A percentile compares a stretch with the other conserved stretches of the same genome.
Conservation (phyloP, 2,113 vertebrate genomes). For the Speoplatyrhinus poulsoni region DNA sequence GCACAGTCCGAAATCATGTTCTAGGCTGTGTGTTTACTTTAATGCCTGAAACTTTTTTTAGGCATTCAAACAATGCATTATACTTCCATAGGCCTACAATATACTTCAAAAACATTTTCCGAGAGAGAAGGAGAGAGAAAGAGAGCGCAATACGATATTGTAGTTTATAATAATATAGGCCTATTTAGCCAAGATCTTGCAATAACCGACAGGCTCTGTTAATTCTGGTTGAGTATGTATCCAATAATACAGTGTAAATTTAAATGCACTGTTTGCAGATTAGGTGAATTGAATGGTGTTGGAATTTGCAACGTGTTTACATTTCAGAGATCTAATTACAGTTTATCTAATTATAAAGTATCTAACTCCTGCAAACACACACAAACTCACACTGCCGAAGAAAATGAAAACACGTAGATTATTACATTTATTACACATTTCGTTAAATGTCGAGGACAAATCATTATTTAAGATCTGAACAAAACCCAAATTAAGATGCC, state of each 20-base stretch:
- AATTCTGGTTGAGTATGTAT: too few species aligned
- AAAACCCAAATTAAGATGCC: constrained; percentile 7
- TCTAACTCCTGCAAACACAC: not conserved
- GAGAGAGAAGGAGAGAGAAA: not conserved
- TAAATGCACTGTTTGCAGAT: too few species aligned
- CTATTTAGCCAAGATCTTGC: too few species aligned
- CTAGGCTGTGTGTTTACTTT: not conserved
- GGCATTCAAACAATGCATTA: too few species aligned
- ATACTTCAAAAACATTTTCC: too few species aligned
- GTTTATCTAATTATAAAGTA: not conserved
- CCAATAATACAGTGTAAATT: too few species aligned
- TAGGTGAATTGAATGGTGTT: not conserved
- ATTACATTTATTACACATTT: not conserved
- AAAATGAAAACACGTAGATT: not conserved
- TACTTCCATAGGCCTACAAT: too few species aligned
- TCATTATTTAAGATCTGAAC: too few species aligned
- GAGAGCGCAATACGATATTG: too few species aligned
- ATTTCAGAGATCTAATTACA: not conserved
- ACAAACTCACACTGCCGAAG: not conserved
- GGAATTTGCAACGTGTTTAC: not conserved
- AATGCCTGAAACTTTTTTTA: not conserved
- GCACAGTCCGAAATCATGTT: constrained; percentile 7
- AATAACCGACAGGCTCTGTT: too few species aligned
- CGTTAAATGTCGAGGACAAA: not conserved
- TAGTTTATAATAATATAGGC: too few species aligned